Percentiles rank a stretch among this genome's conserved stretches.
These are phyloP conservation scores for Coregonus sp. DNA, from an alignment of 2,797 vertebrate genomes.

Conservation along the genomic window DNA sequence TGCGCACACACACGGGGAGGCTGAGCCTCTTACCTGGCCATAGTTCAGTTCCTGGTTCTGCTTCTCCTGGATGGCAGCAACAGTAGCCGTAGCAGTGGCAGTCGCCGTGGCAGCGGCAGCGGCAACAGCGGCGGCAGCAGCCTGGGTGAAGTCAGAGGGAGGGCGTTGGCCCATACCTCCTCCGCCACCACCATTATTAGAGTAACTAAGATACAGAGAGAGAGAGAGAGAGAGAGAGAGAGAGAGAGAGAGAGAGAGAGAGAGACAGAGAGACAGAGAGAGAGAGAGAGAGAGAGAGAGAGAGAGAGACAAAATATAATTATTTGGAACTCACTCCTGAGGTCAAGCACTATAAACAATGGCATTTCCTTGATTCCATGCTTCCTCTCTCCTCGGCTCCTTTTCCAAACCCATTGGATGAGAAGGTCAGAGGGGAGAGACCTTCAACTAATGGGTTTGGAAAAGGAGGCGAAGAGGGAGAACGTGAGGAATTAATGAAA, in stretches of 20 bases:
- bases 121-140: conserved; percentile 87
- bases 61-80: conserved; percentile 93
- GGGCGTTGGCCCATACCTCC: conserved; percentile 82
- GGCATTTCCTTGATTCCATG: too few species aligned
- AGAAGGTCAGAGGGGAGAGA: too few species aligned
- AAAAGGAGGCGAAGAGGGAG: too few species aligned
- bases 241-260: too few species aligned
- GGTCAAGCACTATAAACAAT: too few species aligned
- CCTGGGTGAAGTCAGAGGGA: conserved; percentile 89
- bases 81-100: conserved; percentile 90
- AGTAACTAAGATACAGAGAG: conserved; percentile 75
- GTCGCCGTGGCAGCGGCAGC: conserved; percentile 92
- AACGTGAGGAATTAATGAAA: too few species aligned
- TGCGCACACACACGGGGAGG: too few species aligned
- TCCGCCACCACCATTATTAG: conserved; percentile 73
- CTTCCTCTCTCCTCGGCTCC: too few species aligned
- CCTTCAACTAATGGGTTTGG: too few species aligned
- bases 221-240: conserved; percentile 1
- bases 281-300: conserved; percentile 10
- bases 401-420: too few species aligned
- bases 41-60: conserved; percentile 95
- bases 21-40: conserved; percentile 71
- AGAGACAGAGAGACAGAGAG: too few species aligned
- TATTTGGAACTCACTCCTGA: too few species aligned
- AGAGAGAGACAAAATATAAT: not conserved